Conservation (phyloP, 2,797 vertebrate species). For the Loriculus beryllinus region DNA sequence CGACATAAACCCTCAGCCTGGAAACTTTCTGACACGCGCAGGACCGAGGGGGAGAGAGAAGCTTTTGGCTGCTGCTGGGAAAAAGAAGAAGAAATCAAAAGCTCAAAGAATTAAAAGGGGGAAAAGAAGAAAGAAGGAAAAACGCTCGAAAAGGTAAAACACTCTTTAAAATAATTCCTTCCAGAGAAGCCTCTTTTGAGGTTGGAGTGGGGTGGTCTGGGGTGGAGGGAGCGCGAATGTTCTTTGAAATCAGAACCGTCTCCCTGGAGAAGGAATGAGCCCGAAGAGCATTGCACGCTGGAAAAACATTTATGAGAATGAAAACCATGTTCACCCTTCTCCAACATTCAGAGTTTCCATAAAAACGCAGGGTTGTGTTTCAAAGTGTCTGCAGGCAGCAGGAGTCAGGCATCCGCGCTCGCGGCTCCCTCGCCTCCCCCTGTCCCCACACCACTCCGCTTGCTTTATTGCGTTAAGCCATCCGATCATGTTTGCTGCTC, state of each 20-base stretch:
- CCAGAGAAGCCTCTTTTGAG: slow-evolving; percentile 6
- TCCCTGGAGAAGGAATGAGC: slow-evolving; percentile 64
- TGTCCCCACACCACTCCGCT: not conserved
- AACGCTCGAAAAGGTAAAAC: slow-evolving; percentile 56
- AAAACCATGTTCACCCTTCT: slow-evolving; percentile 60
- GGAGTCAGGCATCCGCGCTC: not conserved
- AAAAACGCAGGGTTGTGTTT: slow-evolving; percentile 57
- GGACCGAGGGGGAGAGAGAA: slow-evolving; percentile 16
- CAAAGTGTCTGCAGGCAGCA: slow-evolving; percentile 30
- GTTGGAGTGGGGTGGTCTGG: slow-evolving; percentile 35
- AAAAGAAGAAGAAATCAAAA: not conserved
- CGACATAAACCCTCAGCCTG: slow-evolving; percentile 46
- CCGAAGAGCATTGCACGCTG: slow-evolving; percentile 39
- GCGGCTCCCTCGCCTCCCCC: slow-evolving; percentile 10
- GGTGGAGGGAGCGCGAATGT: slow-evolving; percentile 35
- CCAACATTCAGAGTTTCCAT: slow-evolving; percentile 68
- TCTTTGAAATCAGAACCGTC: slow-evolving; percentile 65
- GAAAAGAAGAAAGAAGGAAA: slow-evolving; percentile 24
- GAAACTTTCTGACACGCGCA: slow-evolving; percentile 52
- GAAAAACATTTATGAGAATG: slow-evolving; percentile 68
- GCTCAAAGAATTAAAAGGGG: slow-evolving; percentile 23
- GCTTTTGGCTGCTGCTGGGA: slow-evolving; percentile 22
- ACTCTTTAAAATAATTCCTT: slow-evolving; percentile 38
- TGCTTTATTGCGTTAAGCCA: not conserved
- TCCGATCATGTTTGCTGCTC: not conserved